Percentiles rank a stretch among this genome's conserved stretches.
These are phyloP conservation scores for Stictonetta naevosa DNA, from an alignment of 2,113 vertebrate species.

Conservation along the genomic window DNA sequence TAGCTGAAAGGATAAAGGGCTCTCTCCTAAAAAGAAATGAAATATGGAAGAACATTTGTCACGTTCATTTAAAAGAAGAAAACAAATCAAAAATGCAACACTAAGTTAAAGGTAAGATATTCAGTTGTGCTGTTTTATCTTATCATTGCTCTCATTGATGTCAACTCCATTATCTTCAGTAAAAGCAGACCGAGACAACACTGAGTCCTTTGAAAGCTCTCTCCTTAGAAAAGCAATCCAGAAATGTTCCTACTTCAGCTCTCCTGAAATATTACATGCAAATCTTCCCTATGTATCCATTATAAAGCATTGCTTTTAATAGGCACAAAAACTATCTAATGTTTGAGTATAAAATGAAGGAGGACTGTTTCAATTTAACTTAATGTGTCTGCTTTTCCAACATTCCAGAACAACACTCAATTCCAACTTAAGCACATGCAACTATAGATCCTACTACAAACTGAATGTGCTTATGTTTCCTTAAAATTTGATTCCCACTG, in stretches of 20 bases:
- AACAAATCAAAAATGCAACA: not conserved
- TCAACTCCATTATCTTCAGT: not conserved
- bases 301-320: not conserved
- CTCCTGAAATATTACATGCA: not conserved
- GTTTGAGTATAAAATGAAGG: not conserved
- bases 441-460: not conserved
- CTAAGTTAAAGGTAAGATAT: not conserved
- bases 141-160: not conserved
- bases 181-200: not conserved
- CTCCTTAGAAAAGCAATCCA: not conserved
- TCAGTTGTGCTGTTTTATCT: not conserved
- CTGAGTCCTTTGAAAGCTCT: not conserved
- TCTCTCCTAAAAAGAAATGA: conserved; percentile 58
- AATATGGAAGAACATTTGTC: not conserved
- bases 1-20: not conserved
- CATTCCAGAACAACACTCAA: not conserved
- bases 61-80: not conserved
- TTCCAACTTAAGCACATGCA: not conserved
- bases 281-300: not conserved
- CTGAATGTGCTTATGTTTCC: not conserved
- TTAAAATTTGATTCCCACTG: not conserved
- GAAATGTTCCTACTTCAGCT: not conserved
- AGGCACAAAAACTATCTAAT: not conserved
- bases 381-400: not conserved
- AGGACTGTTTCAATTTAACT: not conserved